Percentiles rank a stretch among this genome's conserved stretches.
Conservation (phyloP, 2,113 vertebrate genomes). For the Onychorhynchus coronatus region DNA sequence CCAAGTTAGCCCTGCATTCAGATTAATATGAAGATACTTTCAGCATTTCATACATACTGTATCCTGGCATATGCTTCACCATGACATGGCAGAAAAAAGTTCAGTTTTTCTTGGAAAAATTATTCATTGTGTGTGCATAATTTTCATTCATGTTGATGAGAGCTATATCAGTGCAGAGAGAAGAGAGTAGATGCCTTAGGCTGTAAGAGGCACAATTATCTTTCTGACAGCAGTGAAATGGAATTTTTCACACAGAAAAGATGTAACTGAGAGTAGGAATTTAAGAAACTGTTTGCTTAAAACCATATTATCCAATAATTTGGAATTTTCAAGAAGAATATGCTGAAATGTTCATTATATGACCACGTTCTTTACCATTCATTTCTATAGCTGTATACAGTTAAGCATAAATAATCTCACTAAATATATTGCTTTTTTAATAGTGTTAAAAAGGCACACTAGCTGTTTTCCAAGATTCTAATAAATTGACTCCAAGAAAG, state of each 20-base stretch:
- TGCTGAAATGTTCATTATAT: background rate
- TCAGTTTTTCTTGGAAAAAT: background rate
- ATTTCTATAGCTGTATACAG: background rate
- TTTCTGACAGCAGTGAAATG: conserved; percentile 6
- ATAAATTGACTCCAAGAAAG: background rate
- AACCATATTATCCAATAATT: background rate
- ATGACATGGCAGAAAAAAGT: background rate
- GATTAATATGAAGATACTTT: background rate
- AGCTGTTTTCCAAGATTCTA: background rate
- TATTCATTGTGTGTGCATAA: fast-evolving
- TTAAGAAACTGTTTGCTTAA: background rate
- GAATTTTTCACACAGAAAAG: background rate
- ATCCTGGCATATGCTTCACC: background rate
- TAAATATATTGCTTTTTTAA: background rate
- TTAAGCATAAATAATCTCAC: background rate
- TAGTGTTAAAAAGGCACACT: background rate
- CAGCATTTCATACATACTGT: background rate
- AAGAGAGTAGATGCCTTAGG: background rate
- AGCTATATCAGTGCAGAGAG: background rate
- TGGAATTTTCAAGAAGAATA: background rate
- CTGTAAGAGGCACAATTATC: background rate
- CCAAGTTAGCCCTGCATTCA: background rate
- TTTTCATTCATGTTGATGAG: background rate
- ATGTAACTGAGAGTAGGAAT: background rate
- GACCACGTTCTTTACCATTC: background rate